Evolutionary conservation across 1,140 invertebrate genomes (phyloP).

Genomic region (Calephelis virginiensis): DNA sequence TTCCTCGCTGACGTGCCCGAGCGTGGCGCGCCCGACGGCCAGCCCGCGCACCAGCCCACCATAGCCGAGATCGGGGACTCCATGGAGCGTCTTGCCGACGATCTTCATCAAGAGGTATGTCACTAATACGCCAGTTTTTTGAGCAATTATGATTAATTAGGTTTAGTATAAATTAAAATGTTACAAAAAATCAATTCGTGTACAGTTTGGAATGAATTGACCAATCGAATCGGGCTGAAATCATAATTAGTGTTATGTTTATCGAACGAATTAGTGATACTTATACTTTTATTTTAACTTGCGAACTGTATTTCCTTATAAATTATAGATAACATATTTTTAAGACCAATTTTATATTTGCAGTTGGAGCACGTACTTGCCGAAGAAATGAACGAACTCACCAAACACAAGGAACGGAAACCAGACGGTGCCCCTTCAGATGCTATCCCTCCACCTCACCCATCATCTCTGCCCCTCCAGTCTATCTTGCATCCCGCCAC

Average conservation of each 20-base stretch:
- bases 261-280: neutral
- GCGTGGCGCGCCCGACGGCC: constrained; percentile 72
- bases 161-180: neutral
- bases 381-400: constrained; percentile 67
- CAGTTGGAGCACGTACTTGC: constrained; percentile 72
- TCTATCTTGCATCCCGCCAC: constrained; percentile 53
- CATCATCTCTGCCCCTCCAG: constrained; percentile 51
- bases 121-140: too few species aligned
- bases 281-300: too few species aligned
- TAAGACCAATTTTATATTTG: constrained; percentile 27
- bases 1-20: constrained; percentile 92
- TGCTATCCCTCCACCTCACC: constrained; percentile 59
- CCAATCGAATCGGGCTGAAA: too few species aligned
- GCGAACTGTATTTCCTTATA: neutral
- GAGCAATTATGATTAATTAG: neutral
- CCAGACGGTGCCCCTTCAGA: constrained; percentile 69
- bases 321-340: constrained; percentile 1
- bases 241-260: neutral
- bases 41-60: constrained; percentile 82
- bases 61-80: constrained; percentile 92
- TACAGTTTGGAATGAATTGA: too few species aligned
- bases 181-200: too few species aligned
- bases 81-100: constrained; percentile 90
- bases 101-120: constrained; percentile 84
- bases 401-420: constrained; percentile 61